Conservation (phyloP, 2,797 vertebrate genomes). For the Phoebastria nigripes region DNA sequence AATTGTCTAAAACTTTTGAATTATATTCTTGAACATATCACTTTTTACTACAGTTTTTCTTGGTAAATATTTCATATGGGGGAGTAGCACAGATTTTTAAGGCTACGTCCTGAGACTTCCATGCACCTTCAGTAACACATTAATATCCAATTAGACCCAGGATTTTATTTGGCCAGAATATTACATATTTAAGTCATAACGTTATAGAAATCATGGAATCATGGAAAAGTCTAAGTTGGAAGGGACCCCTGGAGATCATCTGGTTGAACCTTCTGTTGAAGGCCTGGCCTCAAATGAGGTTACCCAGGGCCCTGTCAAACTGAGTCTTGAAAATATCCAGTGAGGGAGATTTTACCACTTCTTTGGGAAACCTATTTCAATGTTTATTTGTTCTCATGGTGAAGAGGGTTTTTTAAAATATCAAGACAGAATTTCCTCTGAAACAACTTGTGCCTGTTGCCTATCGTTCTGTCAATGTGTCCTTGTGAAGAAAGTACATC, state of each 20-base stretch:
- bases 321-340: neutral
- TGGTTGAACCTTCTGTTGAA: neutral
- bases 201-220: neutral
- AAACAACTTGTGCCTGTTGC: neutral
- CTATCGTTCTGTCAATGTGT: neutral
- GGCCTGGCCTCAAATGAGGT: neutral
- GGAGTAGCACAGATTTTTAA: neutral
- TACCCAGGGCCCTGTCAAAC: neutral
- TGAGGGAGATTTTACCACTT: neutral
- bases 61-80: neutral
- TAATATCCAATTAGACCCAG: neutral
- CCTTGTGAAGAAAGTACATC: neutral
- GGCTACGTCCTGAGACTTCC: neutral
- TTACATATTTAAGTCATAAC: neutral
- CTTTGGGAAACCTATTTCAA: neutral
- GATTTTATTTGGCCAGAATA: neutral
- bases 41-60: neutral
- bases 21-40: neutral
- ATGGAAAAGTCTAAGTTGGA: neutral
- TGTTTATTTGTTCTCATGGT: neutral
- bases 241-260: neutral
- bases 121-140: neutral
- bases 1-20: neutral
- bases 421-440: neutral
- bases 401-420: neutral